Conservation (phyloP, 2,797 vertebrate genomes). For the Antennarius maculatus region DNA sequence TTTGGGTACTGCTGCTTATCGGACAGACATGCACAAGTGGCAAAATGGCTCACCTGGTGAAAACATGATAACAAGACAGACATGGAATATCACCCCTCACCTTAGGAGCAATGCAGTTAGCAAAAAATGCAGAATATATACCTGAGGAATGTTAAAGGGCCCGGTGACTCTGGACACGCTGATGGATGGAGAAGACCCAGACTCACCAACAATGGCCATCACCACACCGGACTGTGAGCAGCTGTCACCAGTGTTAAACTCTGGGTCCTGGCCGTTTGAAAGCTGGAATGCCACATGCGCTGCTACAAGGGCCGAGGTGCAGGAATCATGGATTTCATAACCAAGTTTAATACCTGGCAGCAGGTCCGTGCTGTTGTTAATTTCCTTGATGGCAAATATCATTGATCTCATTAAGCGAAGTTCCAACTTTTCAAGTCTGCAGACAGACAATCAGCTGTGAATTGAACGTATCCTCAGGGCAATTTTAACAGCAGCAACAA, state of each 20-base stretch:
- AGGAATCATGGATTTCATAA: constrained; percentile 70
- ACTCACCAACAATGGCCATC: constrained; percentile 66
- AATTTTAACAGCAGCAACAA: neutral
- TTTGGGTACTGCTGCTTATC: constrained; percentile 74
- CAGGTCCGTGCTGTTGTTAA: constrained; percentile 69
- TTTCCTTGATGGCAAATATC: constrained; percentile 68
- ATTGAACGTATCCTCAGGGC: neutral
- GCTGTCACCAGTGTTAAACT: constrained; percentile 17
- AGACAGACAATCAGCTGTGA: constrained; percentile 3
- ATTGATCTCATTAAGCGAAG: constrained; percentile 60
- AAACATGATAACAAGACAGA: neutral
- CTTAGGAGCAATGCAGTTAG: neutral
- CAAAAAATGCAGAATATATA: constrained; percentile 25
- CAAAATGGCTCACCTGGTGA: constrained; percentile 76
- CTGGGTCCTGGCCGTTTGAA: constrained; percentile 51
- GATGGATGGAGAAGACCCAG: constrained; percentile 74
- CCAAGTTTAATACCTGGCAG: constrained; percentile 65
- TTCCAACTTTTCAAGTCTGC: constrained; percentile 53
- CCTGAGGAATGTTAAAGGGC: constrained; percentile 71
- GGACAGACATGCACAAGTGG: constrained; percentile 79
- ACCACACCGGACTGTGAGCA: constrained; percentile 51
- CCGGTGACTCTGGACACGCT: constrained; percentile 66
- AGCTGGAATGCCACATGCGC: constrained; percentile 57
- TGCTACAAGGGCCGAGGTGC: constrained; percentile 52
- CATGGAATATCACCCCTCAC: neutral